These are phyloP conservation scores for Hydrophis major DNA, from an alignment of 2,797 vertebrate genomes.

Conservation along the genomic window DNA sequence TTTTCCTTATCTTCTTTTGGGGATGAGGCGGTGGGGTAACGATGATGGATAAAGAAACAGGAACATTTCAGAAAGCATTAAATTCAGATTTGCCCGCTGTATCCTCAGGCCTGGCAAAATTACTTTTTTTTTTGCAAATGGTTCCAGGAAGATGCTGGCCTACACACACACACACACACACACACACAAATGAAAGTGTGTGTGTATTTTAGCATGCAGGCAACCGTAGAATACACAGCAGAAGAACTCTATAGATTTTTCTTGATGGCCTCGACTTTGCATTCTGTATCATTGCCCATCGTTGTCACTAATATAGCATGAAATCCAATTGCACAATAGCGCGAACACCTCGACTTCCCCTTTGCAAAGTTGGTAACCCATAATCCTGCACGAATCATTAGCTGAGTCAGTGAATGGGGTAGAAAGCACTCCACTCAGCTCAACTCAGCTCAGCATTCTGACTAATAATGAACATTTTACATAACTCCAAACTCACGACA, in stretches of 20 bases:
- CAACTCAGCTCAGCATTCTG: slow-evolving; percentile 34
- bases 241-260: slow-evolving; percentile 44
- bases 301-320: slow-evolving; percentile 60
- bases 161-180: neutral
- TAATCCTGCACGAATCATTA: slow-evolving; percentile 62
- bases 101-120: neutral
- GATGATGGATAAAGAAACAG: neutral
- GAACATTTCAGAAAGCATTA: neutral
- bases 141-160: slow-evolving; percentile 50
- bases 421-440: slow-evolving; percentile 49
- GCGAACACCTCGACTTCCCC: slow-evolving; percentile 36
- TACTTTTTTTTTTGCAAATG: slow-evolving; percentile 43
- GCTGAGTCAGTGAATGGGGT: slow-evolving; percentile 49
- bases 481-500: slow-evolving; percentile 37
- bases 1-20: neutral
- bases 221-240: slow-evolving; percentile 25
- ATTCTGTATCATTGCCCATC: slow-evolving; percentile 54
- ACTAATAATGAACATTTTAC: slow-evolving; percentile 46
- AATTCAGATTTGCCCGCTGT: neutral
- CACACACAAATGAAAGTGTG: neutral
- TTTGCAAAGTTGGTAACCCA: slow-evolving; percentile 57
- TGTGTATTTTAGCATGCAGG: neutral
- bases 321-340: slow-evolving; percentile 59
- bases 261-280: slow-evolving; percentile 48
- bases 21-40: neutral